phyloP scores from a whole-genome alignment of 2,888 invertebrate species.

The Rhodophaea formosa region DNA sequence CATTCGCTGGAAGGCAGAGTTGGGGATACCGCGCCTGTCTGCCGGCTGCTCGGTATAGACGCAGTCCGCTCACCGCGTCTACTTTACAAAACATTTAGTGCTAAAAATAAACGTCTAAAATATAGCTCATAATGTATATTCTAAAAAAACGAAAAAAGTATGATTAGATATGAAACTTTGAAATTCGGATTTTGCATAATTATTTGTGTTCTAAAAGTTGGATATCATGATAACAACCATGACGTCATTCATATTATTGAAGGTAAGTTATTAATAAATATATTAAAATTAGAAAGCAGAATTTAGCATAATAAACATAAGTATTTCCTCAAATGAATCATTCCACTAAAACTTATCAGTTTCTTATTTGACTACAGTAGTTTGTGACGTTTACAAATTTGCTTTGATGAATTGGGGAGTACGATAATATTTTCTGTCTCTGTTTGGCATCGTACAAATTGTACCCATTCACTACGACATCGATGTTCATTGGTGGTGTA shows the following conservation, averaged over 20 bases:
- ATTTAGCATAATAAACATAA: conserved; percentile 27
- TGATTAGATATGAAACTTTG: conserved; percentile 37
- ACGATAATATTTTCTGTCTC: conserved; percentile 40
- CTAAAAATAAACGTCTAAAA: conserved; percentile 40
- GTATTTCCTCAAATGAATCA: conserved; percentile 44
- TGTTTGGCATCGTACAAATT: conserved; percentile 36
- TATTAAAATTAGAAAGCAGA: conserved; percentile 19
- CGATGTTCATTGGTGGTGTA: conserved; percentile 22
- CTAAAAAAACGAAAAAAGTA: conserved; percentile 46
- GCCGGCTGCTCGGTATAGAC: conserved; percentile 73
- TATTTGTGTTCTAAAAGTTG: conserved; percentile 68
- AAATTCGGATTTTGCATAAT: conserved; percentile 49
- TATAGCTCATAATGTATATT: conserved; percentile 52
- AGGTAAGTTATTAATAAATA: conserved; percentile 57
- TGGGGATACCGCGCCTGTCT: conserved; percentile 82
- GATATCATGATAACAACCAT: conserved; percentile 81
- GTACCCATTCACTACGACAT: conserved; percentile 20
- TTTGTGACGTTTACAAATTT: conserved; percentile 61
- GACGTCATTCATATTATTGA: conserved; percentile 80
- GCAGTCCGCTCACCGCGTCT: conserved; percentile 63
- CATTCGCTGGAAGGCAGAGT: conserved; percentile 81
- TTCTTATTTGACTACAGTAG: conserved; percentile 65
- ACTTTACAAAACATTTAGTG: conserved; percentile 50
- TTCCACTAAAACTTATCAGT: conserved; percentile 60
- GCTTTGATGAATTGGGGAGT: conserved; percentile 35